Evolutionary conservation across 2,888 invertebrate species (phyloP), one percentile per base, ranked within the genome.

Genomic region (Calephelis perditalis): DNA sequence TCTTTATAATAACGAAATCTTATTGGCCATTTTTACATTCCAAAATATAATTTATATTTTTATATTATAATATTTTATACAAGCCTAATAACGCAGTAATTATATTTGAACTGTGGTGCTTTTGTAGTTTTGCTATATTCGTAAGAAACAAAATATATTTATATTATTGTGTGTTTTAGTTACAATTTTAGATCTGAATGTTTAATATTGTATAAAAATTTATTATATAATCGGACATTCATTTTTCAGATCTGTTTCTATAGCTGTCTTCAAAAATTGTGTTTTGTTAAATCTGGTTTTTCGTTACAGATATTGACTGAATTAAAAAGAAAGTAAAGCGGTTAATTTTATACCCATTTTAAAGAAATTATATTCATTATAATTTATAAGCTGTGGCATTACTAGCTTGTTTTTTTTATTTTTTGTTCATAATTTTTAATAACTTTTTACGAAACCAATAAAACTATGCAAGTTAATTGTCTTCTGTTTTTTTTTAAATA

Each of bases 271-370:
- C 36, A 1, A 60, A 10, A 40, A 47, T 15, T 47, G 12, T n/a
- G 26, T 10, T 35, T 5, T 82, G 79, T 77, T 80, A 75, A 74
- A 74, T 76, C 71, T 70, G 67, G 49, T 52, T 35, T 52, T 26
- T 52, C 10, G 11, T 35, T 6, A 11, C 26, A 35, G 52, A 26
- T 26, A 26, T 26, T 26, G 26, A 26, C 26, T 26, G 4, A 3
- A 26, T 26, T 26, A 26, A 4, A 4, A 26, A 26, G 26, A 26
- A 26, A 26, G 26, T 26, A 26, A 26, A 26, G 26, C 26, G 3
- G 26, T 26, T 26, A 26, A 26, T 26, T 3, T 26, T 26, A 26
- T 26, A 26, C 26, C 26, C 4, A 26, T 26, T 26, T 26, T 26
- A 26, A 26, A 26, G 26, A 26, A 26, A 26, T 26, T 26, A 26